Conservation (phyloP, 2,113 vertebrate genomes). For the Scomber scombrus region DNA sequence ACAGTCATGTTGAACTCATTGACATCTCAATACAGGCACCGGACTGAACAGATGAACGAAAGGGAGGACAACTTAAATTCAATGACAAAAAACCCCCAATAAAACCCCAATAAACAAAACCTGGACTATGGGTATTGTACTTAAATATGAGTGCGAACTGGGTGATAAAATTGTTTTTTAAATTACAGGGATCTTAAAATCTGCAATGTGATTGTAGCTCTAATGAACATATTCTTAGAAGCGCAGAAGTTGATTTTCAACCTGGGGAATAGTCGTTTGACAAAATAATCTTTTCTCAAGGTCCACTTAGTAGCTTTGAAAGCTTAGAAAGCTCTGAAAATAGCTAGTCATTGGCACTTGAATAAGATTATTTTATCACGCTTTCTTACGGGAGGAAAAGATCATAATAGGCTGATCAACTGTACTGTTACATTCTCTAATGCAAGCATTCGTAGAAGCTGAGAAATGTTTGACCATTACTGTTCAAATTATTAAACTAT, state of each 20-base stretch:
- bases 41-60: background rate
- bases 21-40: conserved; percentile 3
- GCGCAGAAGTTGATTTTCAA: background rate
- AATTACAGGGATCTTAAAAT: background rate
- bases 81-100: no score
- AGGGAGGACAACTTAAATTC: background rate
- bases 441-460: background rate
- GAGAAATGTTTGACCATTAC: background rate
- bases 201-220: background rate
- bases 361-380: background rate
- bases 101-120: background rate
- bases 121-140: background rate
- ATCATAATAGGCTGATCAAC: background rate
- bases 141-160: background rate
- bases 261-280: background rate
- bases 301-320: background rate
- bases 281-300: background rate
- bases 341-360: background rate
- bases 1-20: conserved; percentile 15
- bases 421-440: background rate
- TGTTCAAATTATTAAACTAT: background rate
- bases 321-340: no score
- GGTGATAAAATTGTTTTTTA: background rate
- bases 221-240: background rate
- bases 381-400: background rate